Base-by-base conservation (phyloP, 2,797 vertebrate genomes). In the Channa striata region DNA sequence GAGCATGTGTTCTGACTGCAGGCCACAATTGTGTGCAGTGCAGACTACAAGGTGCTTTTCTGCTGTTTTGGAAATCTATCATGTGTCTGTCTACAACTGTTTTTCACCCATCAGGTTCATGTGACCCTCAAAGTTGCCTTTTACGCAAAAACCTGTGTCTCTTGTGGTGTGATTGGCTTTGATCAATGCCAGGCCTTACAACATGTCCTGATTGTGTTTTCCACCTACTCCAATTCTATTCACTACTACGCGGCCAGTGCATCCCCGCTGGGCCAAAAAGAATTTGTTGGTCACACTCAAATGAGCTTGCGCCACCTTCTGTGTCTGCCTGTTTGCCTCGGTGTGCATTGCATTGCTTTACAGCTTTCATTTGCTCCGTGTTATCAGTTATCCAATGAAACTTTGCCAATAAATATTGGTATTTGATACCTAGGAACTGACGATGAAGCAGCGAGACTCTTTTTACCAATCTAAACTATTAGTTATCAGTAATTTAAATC, bases 341-440 rank as follows among this genome's bases (percentile, higher is more conserved):
- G 11, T 0, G 23, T 44, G 58, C 59, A 8, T 11, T 17, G 30
- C 50, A 16, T 21, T 0, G 54, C 40, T 54, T 63, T 43, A 30
- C 59, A 59, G 25, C 25, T 30, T 30, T 30, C 25, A 30, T 30
- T 30, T 4, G 4, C 25, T 30, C 30, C 46, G 33, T 46, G 58
- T 60, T 63, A 40, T n/a, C 52, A 40, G 60, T 79, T 64, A 23
- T 77, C 69, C 42, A 57, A 78, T 71, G 62, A 68, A 73, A 72
- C 60, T 58, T 62, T 17, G 61, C 57, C 52, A 52, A 63, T 16
- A 19, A 42, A 54, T 44, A 58, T 30, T 68, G 51, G 72, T 66
- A 61, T 25, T 68, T 65, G 21, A 17, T 42, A 46, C 58, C 46
- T 37, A 70, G 72, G 42, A 30, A 43, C 50, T 64, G 36, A 67